These are phyloP conservation scores for Fabriciana adippe DNA, from an alignment of 2,888 invertebrate species.

Conservation along the genomic window DNA sequence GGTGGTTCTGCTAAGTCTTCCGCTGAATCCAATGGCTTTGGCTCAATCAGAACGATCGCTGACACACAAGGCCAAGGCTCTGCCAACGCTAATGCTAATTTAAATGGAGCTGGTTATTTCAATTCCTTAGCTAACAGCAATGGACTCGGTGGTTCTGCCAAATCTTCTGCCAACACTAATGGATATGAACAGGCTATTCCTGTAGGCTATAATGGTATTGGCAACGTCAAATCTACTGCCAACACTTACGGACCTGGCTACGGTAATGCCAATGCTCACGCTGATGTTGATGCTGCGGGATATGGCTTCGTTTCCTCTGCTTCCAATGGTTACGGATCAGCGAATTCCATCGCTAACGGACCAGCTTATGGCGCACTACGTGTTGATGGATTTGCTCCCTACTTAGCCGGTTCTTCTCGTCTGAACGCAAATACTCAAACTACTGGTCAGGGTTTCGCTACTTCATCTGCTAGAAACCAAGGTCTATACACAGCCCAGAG, in stretches of 20 bases:
- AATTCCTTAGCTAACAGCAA: constrained; percentile 50
- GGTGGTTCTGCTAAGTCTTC: constrained; percentile 46
- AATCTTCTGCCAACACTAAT: constrained; percentile 45
- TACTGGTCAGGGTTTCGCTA: constrained; percentile 59
- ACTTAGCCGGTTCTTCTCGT: constrained; percentile 46
- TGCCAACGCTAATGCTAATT: constrained; percentile 53
- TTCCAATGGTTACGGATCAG: constrained; percentile 48
- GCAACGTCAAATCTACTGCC: constrained; percentile 39
- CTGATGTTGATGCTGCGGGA: constrained; percentile 39
- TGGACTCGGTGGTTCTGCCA: constrained; percentile 46
- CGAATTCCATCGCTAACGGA: constrained; percentile 46
- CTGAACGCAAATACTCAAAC: constrained; percentile 56
- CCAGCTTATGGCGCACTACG: constrained; percentile 21
- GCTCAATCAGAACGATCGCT: constrained; percentile 49
- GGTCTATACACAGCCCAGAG: constrained; percentile 57
- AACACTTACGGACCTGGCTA: constrained; percentile 40
- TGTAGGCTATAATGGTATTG: constrained; percentile 38
- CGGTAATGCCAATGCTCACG: constrained; percentile 35
- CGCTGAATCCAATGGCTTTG: constrained; percentile 48
- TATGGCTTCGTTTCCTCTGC: constrained; percentile 35
- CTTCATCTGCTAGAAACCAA: constrained; percentile 56
- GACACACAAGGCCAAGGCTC: constrained; percentile 53
- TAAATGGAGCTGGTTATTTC: constrained; percentile 51
- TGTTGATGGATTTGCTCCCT: constrained; percentile 11
- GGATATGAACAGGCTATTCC: constrained; percentile 41